Evolutionary conservation across 2,888 invertebrate species (phyloP).

Genomic region (Cistogaster globosa): DNA sequence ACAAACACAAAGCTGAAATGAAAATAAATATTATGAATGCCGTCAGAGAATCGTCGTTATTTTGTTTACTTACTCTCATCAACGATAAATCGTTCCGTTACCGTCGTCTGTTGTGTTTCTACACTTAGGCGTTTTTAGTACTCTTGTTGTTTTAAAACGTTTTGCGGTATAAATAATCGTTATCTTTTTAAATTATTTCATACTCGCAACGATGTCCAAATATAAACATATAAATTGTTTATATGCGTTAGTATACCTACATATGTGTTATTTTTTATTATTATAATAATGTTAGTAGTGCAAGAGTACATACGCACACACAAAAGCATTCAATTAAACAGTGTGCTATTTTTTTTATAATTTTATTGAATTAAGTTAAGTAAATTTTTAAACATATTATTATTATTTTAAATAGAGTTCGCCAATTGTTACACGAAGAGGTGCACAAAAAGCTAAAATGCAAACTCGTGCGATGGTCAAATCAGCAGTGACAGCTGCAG

Average conservation of each 20-base stretch:
- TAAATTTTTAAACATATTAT: slow-evolving; percentile 11
- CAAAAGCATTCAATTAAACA: slow-evolving; percentile 5
- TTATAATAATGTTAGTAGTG: neutral
- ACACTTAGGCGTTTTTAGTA: too few species aligned
- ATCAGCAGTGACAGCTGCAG: slow-evolving; percentile 70
- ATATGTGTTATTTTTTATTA: neutral
- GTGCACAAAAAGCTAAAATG: slow-evolving; percentile 86
- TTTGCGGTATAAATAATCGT: too few species aligned
- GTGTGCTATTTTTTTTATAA: slow-evolving; percentile 12
- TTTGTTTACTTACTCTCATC: too few species aligned
- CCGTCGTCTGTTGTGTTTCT: too few species aligned
- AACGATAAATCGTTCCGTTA: too few species aligned
- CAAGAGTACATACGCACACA: neutral
- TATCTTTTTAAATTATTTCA: too few species aligned
- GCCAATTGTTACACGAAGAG: slow-evolving; percentile 85
- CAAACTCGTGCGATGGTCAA: slow-evolving; percentile 86
- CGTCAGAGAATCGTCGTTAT: too few species aligned
- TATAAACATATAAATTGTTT: too few species aligned
- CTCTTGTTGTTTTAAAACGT: too few species aligned
- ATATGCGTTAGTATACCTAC: neutral
- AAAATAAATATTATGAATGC: too few species aligned
- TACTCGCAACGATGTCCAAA: too few species aligned
- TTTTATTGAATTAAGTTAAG: slow-evolving; percentile 28
- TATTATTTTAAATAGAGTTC: slow-evolving; percentile 77
- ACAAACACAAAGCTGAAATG: too few species aligned